Percentiles rank a stretch among this genome's conserved stretches.
phyloP scores from a whole-genome alignment of 2,113 vertebrate species.

The Entelurus aequoreus region DNA sequence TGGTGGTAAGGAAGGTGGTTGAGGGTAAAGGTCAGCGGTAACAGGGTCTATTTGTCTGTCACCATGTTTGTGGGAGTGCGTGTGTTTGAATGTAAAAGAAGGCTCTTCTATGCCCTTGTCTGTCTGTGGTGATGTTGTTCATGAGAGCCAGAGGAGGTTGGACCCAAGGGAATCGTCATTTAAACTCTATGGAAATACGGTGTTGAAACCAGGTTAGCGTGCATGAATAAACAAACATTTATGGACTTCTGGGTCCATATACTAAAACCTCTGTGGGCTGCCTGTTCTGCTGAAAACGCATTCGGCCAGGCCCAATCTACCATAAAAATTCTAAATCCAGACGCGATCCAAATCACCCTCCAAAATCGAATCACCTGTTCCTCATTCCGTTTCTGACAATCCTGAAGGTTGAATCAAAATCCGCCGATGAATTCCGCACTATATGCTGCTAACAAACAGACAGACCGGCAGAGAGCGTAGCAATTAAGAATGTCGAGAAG shows the following conservation, averaged over 20 bases:
- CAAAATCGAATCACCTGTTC: too few relatives aligned
- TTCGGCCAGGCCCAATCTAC: too few relatives aligned
- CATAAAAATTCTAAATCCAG: too few relatives aligned
- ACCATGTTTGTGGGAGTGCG: constrained; percentile 19
- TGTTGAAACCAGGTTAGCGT: not conserved
- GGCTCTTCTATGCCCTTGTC: not conserved
- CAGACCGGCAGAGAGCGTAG: too few relatives aligned
- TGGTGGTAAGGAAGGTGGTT: constrained; percentile 19
- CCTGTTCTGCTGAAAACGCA: too few relatives aligned
- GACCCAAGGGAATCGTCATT: constrained; percentile 1
- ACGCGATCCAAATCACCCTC: too few relatives aligned
- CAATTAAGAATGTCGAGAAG: too few relatives aligned
- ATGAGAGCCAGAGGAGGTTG: constrained; percentile 4
- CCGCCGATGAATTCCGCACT: too few relatives aligned
- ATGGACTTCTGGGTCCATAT: not conserved
- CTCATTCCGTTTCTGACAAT: too few relatives aligned
- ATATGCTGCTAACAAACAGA: too few relatives aligned
- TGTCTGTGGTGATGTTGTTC: not conserved
- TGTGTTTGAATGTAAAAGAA: constrained; percentile 1
- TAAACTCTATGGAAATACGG: not conserved
- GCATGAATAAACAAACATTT: too few relatives aligned
- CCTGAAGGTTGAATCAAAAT: too few relatives aligned
- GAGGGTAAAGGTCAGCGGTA: constrained; percentile 52
- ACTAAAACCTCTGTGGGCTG: not conserved
- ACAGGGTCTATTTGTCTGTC: constrained; percentile 40